A percentile compares a stretch with the other conserved stretches of the same genome.
phyloP scores from a whole-genome alignment of 2,888 invertebrate genomes.

The Campoplex capitator region DNA sequence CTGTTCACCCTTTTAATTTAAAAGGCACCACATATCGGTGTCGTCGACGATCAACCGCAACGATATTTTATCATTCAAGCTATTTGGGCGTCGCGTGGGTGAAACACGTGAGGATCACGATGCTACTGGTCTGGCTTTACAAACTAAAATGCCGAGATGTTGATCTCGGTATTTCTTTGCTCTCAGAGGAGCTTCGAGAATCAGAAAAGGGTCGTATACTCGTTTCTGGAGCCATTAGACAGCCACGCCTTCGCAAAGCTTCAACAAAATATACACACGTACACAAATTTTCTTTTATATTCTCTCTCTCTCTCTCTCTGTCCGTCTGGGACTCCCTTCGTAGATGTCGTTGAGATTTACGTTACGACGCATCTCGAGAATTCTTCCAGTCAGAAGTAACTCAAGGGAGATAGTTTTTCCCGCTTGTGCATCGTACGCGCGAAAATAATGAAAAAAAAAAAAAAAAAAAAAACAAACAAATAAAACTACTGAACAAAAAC shows the following conservation, averaged over 20 bases:
- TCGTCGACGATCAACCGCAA: neutral
- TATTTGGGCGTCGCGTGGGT: constrained; percentile 11
- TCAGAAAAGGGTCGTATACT: constrained; percentile 32
- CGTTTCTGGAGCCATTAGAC: constrained; percentile 62
- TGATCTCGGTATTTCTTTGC: constrained; percentile 21
- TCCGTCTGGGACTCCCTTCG: neutral
- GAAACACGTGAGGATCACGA: neutral
- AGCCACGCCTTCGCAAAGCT: constrained; percentile 64
- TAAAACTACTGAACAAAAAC: too few species aligned
- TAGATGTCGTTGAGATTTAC: constrained; percentile 59
- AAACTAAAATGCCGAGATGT: neutral
- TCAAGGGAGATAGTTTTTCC: constrained; percentile 11
- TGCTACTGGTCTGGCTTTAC: constrained; percentile 14
- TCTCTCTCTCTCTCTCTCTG: neutral
- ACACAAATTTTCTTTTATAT: constrained; percentile 39
- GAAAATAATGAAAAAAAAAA: constrained; percentile 13
- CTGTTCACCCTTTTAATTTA: neutral
- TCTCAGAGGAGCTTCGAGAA: constrained; percentile 14
- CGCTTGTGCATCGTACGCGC: neutral
- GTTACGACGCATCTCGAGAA: constrained; percentile 60
- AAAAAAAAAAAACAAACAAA: neutral
- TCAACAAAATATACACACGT: constrained; percentile 16
- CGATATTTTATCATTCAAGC: constrained; percentile 10
- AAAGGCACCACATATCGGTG: neutral
- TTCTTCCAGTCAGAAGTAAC: constrained; percentile 13